A percentile compares a stretch with the other conserved stretches of the same genome.
phyloP scores from a whole-genome alignment of 1,140 invertebrate genomes.

The Scaptodrosophila lebanonensis region DNA sequence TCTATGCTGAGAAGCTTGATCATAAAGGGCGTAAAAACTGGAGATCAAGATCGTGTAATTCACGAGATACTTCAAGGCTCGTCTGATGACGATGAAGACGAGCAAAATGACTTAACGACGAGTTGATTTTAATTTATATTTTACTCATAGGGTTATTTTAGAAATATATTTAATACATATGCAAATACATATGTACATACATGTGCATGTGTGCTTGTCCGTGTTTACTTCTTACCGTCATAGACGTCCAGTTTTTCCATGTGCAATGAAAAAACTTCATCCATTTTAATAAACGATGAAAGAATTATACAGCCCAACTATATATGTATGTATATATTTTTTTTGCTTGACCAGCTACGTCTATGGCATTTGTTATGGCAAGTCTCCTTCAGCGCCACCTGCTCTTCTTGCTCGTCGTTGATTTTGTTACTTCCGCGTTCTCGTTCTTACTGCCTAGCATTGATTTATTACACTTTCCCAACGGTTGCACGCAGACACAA shows the following conservation, averaged over 20 bases:
- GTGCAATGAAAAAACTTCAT: constrained; percentile 63
- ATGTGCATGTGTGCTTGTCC: too few relatives aligned
- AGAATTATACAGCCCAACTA: too few relatives aligned
- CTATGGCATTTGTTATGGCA: constrained; percentile 12
- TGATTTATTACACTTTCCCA: constrained; percentile 65
- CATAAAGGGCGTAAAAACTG: constrained; percentile 48
- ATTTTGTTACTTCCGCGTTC: constrained; percentile 36
- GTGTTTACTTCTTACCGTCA: constrained; percentile 61
- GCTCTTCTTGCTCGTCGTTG: constrained; percentile 44
- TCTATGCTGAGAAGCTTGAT: constrained; percentile 44
- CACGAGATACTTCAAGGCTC: constrained; percentile 49
- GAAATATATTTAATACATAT: too few relatives aligned
- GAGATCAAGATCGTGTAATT: constrained; percentile 47
- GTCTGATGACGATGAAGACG: constrained; percentile 34
- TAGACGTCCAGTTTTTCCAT: constrained; percentile 68
- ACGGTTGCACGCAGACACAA: too few relatives aligned
- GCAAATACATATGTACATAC: too few relatives aligned
- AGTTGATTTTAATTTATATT: constrained; percentile 57
- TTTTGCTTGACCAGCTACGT: background rate
- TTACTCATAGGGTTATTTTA: too few relatives aligned
- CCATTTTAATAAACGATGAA: too few relatives aligned
- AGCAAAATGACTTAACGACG: constrained; percentile 35
- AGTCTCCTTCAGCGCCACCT: constrained; percentile 30
- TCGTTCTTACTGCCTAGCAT: constrained; percentile 28
- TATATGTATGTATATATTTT: constrained; percentile 3